A percentile compares a stretch with the other conserved stretches of the same genome.
Conservation (phyloP, 2,113 vertebrate genomes). For the Peucedramus taeniatus region DNA sequence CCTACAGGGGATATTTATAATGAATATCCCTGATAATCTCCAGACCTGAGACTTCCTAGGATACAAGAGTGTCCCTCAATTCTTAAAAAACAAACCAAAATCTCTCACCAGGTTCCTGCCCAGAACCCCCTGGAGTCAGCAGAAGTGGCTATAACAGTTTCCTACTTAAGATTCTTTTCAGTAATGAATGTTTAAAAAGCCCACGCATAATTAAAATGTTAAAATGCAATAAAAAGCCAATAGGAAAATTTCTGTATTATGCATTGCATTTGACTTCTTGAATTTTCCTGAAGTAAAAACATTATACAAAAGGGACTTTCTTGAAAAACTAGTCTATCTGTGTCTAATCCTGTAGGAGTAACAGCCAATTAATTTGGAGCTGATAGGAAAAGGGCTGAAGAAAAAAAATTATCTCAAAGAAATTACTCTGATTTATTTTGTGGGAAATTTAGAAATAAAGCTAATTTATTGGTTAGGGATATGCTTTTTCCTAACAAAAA, state of each 20-base stretch:
- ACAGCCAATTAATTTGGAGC: background rate
- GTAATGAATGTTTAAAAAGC: background rate
- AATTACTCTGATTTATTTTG: background rate
- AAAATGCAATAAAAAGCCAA: background rate
- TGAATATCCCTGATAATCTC: background rate
- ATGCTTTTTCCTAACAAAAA: background rate
- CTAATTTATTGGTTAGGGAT: background rate
- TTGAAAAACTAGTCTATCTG: background rate
- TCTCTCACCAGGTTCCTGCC: background rate
- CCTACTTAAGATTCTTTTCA: slow-evolving; percentile 13
- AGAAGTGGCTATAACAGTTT: background rate
- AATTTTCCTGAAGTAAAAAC: background rate
- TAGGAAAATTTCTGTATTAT: background rate
- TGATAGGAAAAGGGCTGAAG: background rate
- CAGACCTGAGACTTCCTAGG: background rate
- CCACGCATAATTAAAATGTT: background rate
- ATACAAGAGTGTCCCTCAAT: background rate
- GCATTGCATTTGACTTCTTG: background rate
- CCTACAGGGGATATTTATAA: background rate
- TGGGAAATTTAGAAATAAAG: background rate
- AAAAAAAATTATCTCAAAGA: background rate
- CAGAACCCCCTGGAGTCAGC: background rate
- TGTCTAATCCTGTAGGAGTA: background rate
- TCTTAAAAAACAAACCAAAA: background rate
- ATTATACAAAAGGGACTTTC: background rate